Base-by-base conservation (phyloP, 2,797 vertebrate genomes). In the Cossypha dichroa region DNA sequence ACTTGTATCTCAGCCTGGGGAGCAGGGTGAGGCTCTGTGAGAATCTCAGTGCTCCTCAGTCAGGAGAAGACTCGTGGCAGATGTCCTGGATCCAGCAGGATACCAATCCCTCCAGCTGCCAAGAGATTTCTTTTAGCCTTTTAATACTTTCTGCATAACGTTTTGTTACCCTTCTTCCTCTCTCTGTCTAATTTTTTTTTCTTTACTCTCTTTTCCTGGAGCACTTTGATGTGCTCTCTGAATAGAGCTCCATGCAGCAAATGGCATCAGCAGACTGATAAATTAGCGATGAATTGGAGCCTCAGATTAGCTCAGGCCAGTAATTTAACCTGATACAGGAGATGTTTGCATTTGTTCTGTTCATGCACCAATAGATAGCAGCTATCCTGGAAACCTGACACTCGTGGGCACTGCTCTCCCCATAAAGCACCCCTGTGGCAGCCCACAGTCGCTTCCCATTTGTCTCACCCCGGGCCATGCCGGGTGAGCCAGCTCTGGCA, bases 211-310 rank as follows among this genome's bases (percentile, higher is more conserved):
- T 92, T 87, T 97, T 89, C 88, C 62, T 4, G 21, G 79, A 96
- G 78, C 83, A 76, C 79, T 97, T 79, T 85, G 94, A 83, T 92
- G 95, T 96, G 82, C 85, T 97, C 97, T 96, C 96, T 96, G 90
- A 93, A 96, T 94, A 89, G 70, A 96, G 80, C 91, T 92, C 56
- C 77, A 36, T 26, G 90, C 96, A 94, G 94, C 85, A 97, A 98
- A 97, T 64, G 80, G 82, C 94, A 96, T 95, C 95, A 95, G 41
- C 33, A 84, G 83, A 62, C 93, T 97, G 97, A 98, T 97, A 95
- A 97, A 98, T 97, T 96, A 98, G 92, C 54, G 2, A 55, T 28
- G 86, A 80, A 85, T 94, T 95, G 88, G 76, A 96, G 95, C 74
- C 72, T 92, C 26, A 18, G 78, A 85, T 95, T 95, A 97, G 91